Percentiles rank a stretch among this genome's conserved stretches.
Evolutionary conservation across 1,140 invertebrate genomes (phyloP).

Genomic region (Polyergus mexicanus): DNA sequence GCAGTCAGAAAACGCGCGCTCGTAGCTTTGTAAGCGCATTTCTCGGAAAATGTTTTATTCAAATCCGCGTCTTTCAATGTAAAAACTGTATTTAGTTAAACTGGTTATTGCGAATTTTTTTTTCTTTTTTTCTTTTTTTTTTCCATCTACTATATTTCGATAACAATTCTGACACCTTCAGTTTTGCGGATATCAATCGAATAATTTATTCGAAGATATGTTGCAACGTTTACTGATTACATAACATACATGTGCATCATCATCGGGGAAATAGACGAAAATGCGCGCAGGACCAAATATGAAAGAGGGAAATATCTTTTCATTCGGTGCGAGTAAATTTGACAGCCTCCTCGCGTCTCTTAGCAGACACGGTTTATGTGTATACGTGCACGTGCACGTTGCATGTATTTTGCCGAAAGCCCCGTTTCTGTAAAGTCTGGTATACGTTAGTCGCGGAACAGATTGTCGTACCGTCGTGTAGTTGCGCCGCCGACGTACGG

Average conservation of each 20-base stretch:
- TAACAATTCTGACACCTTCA: not conserved
- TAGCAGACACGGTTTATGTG: slow-evolving; percentile 7
- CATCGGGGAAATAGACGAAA: not conserved
- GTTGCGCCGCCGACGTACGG: slow-evolving; percentile 71
- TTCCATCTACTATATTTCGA: not conserved
- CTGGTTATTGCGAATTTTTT: not conserved
- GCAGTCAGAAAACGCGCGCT: slow-evolving; percentile 43
- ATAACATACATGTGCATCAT: not conserved
- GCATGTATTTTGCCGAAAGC: slow-evolving; percentile 47
- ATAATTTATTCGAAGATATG: not conserved
- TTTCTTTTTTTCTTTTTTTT: not conserved
- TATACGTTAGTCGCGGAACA: slow-evolving; percentile 73
- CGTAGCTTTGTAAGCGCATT: slow-evolving; percentile 3
- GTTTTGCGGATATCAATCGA: not conserved
- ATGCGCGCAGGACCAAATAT: not conserved
- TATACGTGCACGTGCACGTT: not conserved
- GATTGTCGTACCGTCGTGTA: slow-evolving; percentile 72
- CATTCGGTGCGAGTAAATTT: slow-evolving; percentile 59
- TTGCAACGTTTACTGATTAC: not conserved
- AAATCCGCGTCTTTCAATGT: slow-evolving; percentile 7
- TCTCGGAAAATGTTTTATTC: slow-evolving; percentile 39
- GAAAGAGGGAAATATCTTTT: slow-evolving; percentile 21
- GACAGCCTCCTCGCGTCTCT: slow-evolving; percentile 10
- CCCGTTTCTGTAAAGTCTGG: slow-evolving; percentile 42
- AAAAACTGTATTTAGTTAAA: slow-evolving; percentile 28